A percentile compares a stretch with the other conserved stretches of the same genome.
Conservation (phyloP, 2,888 invertebrate genomes). For the Cephus rjabovi region DNA sequence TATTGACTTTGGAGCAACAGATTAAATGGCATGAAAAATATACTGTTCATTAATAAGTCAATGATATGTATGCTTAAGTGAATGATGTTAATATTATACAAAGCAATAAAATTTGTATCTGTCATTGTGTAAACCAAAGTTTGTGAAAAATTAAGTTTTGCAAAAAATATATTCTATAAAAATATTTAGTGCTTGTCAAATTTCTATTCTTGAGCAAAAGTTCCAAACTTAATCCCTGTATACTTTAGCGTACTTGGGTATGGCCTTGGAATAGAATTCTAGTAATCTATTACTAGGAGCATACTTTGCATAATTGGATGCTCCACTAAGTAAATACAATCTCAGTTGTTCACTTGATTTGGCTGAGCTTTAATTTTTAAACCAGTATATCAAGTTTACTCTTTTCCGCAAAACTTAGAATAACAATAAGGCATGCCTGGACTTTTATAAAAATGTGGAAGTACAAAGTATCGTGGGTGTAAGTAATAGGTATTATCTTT, state of each 20-base stretch:
- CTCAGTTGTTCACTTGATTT: neutral
- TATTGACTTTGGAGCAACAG: neutral
- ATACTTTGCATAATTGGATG: constrained; percentile 3
- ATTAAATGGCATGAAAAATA: neutral
- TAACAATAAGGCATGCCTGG: neutral
- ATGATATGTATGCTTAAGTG: neutral
- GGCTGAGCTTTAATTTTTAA: neutral
- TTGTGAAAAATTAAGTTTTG: neutral
- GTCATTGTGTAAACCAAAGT: neutral
- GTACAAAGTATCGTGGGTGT: neutral
- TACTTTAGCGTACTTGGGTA: neutral
- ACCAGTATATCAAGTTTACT: neutral
- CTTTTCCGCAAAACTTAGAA: neutral
- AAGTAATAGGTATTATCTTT: neutral
- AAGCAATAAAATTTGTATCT: neutral
- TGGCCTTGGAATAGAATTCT: neutral
- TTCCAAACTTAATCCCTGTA: neutral
- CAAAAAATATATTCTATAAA: neutral
- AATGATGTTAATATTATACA: neutral
- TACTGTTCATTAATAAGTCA: neutral
- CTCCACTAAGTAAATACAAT: neutral
- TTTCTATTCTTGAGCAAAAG: neutral
- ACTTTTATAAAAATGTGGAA: neutral
- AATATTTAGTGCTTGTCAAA: neutral
- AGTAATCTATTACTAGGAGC: neutral